Base-by-base conservation (phyloP, 2,113 vertebrate species). In the Oxyruncus cristatus region DNA sequence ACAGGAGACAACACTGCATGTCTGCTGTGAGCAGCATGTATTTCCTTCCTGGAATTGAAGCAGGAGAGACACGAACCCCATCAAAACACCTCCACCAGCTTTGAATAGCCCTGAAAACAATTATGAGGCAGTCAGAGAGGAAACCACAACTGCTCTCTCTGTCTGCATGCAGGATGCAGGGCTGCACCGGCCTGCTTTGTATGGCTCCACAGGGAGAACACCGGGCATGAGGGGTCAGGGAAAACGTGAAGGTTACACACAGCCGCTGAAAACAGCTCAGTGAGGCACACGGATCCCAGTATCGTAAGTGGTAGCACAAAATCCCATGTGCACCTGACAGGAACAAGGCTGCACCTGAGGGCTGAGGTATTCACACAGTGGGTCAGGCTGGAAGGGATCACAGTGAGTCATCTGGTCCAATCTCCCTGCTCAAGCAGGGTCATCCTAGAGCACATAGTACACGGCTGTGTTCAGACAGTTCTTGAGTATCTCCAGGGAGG, bases 271-370 rank as follows among this genome's bases (percentile, higher is more conserved):
- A 52, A 37, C 14, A 35, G 21, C 0, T 14, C 68, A 50, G 28
- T 15, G 18, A 49, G 30, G 5, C 55, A 19, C 26, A 19, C 82
- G 20, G 26, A 6, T 3, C 9, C 11, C 2, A 9, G 62, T 0
- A 8, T 0, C 42, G 14, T 26, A 20, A 27, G 23, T 0, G 0
- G 3, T 1, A n/a, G 21, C 15, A 11, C 0, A 2, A 30, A 53
- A 66, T 7, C 27, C 33, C 28, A 6, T 0, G 24, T 41, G 5
- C 0, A 11, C 8, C 6, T 32, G 3, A 11, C 0, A 1, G 47
- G 4, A 27, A 5, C 12, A 11, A 9, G 42, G 88, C 63, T 74
- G 37, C 46, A 5, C 18, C 19, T 4, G 35, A 42, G 15, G 49
- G 27, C 4, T 24, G 66, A 67, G 33, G 21, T 1, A 37, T 0